Conservation (phyloP, 2,113 vertebrate genomes). For the Sialia sialis region DNA sequence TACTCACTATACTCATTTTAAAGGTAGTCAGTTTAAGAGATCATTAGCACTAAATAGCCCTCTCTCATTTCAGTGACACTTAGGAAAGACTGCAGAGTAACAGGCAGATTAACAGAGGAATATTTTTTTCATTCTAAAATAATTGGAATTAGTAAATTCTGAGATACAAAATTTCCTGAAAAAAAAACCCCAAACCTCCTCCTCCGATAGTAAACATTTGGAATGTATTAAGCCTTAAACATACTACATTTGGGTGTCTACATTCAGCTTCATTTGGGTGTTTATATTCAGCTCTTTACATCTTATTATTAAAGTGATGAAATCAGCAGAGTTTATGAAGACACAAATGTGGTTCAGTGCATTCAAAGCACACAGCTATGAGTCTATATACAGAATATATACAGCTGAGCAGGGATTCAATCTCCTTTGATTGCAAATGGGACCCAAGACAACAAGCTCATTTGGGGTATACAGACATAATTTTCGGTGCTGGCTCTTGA, state of each 20-base stretch:
- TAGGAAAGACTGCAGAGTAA: neutral
- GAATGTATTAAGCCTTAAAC: neutral
- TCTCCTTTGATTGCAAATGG: neutral
- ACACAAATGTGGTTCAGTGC: neutral
- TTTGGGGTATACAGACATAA: neutral
- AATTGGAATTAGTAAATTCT: neutral
- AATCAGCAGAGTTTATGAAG: neutral
- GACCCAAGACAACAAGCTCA: neutral
- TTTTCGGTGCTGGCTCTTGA: neutral
- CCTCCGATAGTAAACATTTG: neutral
- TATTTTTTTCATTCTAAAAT: neutral
- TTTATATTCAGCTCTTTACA: neutral
- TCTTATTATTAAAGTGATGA: neutral
- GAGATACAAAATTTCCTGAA: neutral
- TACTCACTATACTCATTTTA: neutral
- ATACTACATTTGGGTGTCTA: neutral
- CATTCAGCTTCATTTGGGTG: neutral
- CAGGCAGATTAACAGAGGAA: neutral
- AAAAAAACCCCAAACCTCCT: rapidly evolving
- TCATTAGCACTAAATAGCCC: neutral
- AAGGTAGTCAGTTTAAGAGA: neutral
- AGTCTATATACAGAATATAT: neutral
- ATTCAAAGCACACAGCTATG: neutral
- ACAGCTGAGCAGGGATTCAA: neutral
- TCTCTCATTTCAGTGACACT: neutral